Evolutionary conservation across 2,113 vertebrate genomes (phyloP).

Genomic region (Chaetura pelagica): DNA sequence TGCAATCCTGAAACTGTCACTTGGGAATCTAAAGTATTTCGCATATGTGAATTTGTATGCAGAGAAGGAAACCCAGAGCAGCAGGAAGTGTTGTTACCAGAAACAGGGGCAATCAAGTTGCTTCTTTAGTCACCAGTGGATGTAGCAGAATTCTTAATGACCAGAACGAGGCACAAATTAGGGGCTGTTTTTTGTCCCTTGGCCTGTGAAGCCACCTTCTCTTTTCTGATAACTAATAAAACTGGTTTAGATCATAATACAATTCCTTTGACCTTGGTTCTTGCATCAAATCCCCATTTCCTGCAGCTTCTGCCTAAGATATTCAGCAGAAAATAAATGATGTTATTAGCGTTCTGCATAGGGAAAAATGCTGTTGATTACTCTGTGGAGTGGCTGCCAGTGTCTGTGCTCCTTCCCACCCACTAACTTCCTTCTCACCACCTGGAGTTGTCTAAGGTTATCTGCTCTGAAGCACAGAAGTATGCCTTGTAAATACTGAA

Average conservation of each 20-base stretch:
- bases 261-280: constrained; percentile 20
- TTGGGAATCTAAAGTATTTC: constrained; percentile 42
- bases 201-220: background rate
- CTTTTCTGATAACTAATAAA: background rate
- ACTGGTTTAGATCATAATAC: background rate
- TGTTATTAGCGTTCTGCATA: constrained; percentile 23
- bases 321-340: constrained; percentile 44
- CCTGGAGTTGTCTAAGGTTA: background rate
- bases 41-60: constrained; percentile 51
- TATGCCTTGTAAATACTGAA: background rate
- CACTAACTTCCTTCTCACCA: background rate
- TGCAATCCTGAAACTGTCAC: constrained; percentile 24
- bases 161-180: background rate
- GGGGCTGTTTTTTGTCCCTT: background rate
- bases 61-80: constrained; percentile 13
- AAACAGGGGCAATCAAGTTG: constrained; percentile 2
- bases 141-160: constrained; percentile 18
- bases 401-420: background rate
- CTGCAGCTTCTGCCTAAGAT: background rate
- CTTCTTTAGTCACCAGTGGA: constrained; percentile 19
- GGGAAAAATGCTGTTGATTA: constrained; percentile 21
- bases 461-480: background rate
- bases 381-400: background rate
- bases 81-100: constrained; percentile 28
- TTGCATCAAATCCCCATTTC: constrained; percentile 29